Evolutionary conservation across 2,888 invertebrate genomes (phyloP), one percentile per base, ranked within the genome.

Genomic region (Silvanus unidentatus): DNA sequence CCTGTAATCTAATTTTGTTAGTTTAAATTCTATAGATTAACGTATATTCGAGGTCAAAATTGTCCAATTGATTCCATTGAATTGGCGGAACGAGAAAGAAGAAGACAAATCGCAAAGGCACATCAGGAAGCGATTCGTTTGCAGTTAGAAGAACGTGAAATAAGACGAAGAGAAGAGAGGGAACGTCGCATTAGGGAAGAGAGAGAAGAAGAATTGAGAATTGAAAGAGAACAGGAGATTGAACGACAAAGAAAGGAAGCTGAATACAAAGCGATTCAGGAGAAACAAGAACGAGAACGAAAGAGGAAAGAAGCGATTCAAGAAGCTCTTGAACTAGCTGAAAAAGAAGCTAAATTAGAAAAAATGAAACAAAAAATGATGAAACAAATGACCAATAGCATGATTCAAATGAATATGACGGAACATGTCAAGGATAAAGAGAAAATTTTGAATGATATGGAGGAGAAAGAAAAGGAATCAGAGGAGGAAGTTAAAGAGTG

Each of bases 41-140:
- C 85, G 34, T 86, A 83, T 70, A 72, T 92, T 37, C 77, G 92
- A 53, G 94, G 94, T 6, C 93, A 93, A 73, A 92, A 92, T 70
- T 82, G 84, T 11, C 88, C 86, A 0, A 67, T 92, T 44, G 92
- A 93, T 65, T 84, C 88, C 1, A 79, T 82, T 53, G 82, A 88
- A 42, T 74, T 87, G 56, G 86, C 86, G 6, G 90, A 94, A 69
- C 77, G 90, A 53, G 90, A 92, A 72, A 78, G 81, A 47, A 86
- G 84, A 69, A 78, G 91, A 16, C 82, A 88, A 50, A 85, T 87
- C 69, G 92, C 92, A 0, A 69, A 90, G 49, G 91, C 90, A 66
- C 81, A 92, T 55, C 95, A 95, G 70, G 83, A 85, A 48, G 90
- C 88, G 10, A 88, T 93, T 58, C 78, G 87, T 56, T 82, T 83